Evolutionary conservation across 2,113 vertebrate genomes (phyloP).

Genomic region (Campylomormyrus numenius): DNA sequence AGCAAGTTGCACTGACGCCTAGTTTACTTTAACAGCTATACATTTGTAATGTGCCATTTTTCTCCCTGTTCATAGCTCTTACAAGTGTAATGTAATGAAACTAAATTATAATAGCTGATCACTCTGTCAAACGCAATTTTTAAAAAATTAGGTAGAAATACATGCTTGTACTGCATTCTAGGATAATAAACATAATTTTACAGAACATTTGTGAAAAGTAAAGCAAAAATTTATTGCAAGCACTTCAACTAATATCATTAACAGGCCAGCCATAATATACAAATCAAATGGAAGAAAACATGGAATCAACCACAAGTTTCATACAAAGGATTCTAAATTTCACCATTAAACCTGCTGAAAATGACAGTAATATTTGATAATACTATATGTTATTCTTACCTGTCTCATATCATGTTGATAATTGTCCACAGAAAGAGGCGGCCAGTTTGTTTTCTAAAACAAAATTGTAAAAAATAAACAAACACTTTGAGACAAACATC

Average conservation of each 20-base stretch:
- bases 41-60: neutral
- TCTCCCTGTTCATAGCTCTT: neutral
- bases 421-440: constrained; percentile 32
- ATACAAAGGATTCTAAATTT: neutral
- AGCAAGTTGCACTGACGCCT: neutral
- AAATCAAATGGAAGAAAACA: neutral
- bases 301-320: neutral
- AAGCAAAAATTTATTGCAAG: neutral
- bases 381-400: constrained; percentile 34
- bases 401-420: neutral
- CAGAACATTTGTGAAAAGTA: neutral
- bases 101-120: neutral
- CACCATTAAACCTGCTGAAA: neutral
- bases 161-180: neutral
- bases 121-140: neutral
- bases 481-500: neutral
- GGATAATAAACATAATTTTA: neutral
- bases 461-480: constrained; percentile 8
- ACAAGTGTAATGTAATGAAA: neutral
- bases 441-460: constrained; percentile 54
- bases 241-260: neutral
- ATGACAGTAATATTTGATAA: neutral
- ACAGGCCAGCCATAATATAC: neutral
- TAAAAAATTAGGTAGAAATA: neutral
- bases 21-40: neutral